These are phyloP conservation scores for Cephus nigrinus DNA, from an alignment of 2,888 invertebrate species.

Conservation along the genomic window DNA sequence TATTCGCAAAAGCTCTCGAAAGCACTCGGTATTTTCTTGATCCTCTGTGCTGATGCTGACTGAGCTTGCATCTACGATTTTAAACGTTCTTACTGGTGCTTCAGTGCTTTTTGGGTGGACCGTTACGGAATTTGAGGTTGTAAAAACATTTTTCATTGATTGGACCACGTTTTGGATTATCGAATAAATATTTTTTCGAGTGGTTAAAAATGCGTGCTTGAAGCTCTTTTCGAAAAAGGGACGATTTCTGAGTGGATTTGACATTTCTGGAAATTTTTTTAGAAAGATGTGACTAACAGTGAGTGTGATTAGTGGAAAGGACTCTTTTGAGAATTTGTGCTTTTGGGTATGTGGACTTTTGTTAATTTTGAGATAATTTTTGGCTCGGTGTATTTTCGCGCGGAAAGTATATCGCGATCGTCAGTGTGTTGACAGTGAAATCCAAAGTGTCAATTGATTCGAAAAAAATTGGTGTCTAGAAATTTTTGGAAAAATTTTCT, in stretches of 20 bases:
- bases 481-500: background rate
- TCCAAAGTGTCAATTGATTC: background rate
- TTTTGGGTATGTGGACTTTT: background rate
- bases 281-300: background rate
- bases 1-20: constrained; percentile 7
- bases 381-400: too few relatives aligned
- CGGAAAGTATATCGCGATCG: background rate
- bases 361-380: background rate
- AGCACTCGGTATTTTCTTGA: background rate
- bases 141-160: too few relatives aligned
- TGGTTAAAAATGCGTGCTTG: background rate
- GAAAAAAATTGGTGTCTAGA: background rate
- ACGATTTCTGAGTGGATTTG: background rate
- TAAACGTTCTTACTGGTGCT: background rate
- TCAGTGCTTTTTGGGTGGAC: background rate
- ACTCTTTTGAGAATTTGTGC: background rate
- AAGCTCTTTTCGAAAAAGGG: background rate
- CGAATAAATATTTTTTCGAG: background rate
- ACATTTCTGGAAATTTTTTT: background rate
- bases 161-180: background rate
- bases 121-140: too few relatives aligned
- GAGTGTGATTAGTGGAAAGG: background rate
- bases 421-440: background rate
- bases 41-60: background rate
- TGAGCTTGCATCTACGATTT: background rate